Percentiles rank a stretch among this genome's conserved stretches.
Conservation (phyloP, 2,113 vertebrate genomes). For the Tyrannus savana region DNA sequence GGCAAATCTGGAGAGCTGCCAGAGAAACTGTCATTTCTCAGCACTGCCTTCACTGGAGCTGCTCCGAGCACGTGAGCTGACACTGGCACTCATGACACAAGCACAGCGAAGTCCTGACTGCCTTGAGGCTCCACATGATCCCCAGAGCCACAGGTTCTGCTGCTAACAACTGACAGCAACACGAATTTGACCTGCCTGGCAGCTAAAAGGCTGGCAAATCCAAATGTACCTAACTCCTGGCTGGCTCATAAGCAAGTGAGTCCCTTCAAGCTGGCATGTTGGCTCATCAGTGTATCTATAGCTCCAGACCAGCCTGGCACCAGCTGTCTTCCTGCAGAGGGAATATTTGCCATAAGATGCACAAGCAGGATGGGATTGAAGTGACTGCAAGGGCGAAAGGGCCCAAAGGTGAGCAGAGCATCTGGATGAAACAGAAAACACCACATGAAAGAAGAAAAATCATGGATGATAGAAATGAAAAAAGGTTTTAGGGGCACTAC, state of each 20-base stretch:
- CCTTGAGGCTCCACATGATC: not conserved
- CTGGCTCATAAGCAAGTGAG: not conserved
- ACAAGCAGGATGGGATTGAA: not conserved
- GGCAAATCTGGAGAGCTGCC: not conserved
- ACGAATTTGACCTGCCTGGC: not conserved
- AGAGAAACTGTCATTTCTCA: not conserved
- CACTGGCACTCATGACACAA: not conserved
- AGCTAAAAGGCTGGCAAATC: constrained; percentile 33
- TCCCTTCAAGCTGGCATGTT: not conserved
- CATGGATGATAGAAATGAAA: accelerated
- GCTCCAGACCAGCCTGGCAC: constrained; percentile 8
- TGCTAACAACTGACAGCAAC: not conserved
- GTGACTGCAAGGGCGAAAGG: not conserved
- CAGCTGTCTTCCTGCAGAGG: not conserved
- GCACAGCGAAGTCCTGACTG: not conserved
- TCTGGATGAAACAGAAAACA: not conserved
- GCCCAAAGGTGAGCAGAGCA: not conserved
- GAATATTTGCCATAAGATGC: not conserved
- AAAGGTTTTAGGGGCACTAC: not conserved
- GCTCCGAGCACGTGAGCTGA: not conserved
- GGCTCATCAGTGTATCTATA: not conserved
- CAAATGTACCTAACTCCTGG: not conserved
- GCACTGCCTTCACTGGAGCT: not conserved
- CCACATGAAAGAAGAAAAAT: not conserved
- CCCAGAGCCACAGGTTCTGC: not conserved